phyloP scores from a whole-genome alignment of 2,797 vertebrate genomes.

The Dicrostonyx torquatus region DNA sequence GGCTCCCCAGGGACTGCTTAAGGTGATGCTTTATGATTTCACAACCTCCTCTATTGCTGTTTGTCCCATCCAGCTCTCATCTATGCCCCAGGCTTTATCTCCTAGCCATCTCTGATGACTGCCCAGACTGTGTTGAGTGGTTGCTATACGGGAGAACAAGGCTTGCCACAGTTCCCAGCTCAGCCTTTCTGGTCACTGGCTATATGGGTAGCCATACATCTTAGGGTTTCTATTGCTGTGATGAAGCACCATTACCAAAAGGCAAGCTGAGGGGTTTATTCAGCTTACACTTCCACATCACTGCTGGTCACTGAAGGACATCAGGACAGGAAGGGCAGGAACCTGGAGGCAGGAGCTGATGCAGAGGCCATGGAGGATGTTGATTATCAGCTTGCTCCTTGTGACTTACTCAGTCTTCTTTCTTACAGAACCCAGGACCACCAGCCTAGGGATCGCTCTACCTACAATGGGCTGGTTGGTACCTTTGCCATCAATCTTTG shows the following conservation, averaged over 20 bases:
- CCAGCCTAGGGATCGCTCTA: background rate
- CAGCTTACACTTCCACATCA: no score
- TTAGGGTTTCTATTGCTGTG: background rate
- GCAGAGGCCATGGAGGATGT: background rate
- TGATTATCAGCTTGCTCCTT: background rate
- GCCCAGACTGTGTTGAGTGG: background rate
- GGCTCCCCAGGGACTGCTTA: background rate
- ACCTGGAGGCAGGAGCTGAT: background rate
- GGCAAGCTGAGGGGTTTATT: background rate
- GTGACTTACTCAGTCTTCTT: background rate
- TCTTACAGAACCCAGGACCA: background rate
- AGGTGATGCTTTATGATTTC: background rate
- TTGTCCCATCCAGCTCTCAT: background rate
- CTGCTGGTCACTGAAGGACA: background rate
- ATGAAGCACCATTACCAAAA: background rate
- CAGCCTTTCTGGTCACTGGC: background rate
- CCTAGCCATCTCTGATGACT: background rate
- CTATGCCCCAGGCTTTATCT: background rate
- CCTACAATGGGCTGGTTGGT: background rate
- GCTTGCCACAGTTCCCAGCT: background rate
- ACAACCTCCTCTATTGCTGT: background rate
- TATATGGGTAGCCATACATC: background rate
- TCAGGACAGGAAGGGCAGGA: background rate
- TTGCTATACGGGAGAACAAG: background rate
- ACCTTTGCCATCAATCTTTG: background rate